Conservation (phyloP, 2,797 vertebrate species). For the Molossus molossus region DNA sequence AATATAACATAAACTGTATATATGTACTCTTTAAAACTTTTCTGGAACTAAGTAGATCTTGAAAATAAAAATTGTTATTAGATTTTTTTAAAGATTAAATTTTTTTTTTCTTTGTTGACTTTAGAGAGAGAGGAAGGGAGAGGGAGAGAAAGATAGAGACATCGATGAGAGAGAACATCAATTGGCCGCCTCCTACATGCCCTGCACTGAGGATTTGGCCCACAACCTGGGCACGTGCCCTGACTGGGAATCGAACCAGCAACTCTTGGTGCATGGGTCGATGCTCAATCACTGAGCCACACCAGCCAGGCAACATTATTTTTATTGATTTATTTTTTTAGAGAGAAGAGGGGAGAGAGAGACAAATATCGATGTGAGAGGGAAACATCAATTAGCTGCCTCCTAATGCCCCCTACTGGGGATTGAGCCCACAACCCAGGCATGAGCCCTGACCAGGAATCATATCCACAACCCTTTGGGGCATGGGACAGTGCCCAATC, state of each 20-base stretch:
- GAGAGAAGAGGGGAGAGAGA: neutral
- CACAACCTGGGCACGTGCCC: too few species aligned
- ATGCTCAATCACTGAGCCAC: too few species aligned
- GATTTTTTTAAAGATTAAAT: neutral
- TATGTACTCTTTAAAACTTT: constrained; percentile 34
- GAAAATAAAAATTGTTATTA: constrained; percentile 70
- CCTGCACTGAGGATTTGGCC: too few species aligned
- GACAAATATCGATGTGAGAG: neutral
- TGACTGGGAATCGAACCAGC: too few species aligned
- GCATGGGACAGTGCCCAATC: neutral
- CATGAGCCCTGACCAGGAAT: neutral
- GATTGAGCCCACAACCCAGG: neutral
- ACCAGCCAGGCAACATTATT: neutral
- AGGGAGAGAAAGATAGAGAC: too few species aligned
- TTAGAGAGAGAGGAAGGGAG: too few species aligned
- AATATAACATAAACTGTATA: constrained; percentile 17
- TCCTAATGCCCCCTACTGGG: neutral
- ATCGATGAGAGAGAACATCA: too few species aligned
- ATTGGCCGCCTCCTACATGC: too few species aligned
- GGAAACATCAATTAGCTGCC: neutral
- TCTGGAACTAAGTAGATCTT: constrained; percentile 45
- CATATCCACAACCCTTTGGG: neutral
- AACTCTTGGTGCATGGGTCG: too few species aligned
- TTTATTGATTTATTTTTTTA: neutral
- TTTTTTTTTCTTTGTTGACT: too few species aligned